These are phyloP conservation scores for Lacanobia wlatinum DNA, from an alignment of 2,888 invertebrate species.

Conservation along the genomic window DNA sequence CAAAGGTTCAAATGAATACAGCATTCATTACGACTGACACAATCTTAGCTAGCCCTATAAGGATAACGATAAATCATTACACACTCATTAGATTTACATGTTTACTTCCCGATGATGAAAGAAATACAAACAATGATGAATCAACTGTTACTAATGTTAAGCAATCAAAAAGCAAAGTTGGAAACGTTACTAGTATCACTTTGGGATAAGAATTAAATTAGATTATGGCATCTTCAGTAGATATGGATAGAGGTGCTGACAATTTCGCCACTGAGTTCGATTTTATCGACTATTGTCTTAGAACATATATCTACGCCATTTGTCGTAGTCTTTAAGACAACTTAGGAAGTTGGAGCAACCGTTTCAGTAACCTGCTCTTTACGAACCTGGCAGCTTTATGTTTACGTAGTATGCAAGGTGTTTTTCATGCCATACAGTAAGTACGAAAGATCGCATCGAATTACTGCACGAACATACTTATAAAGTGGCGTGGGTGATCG, in stretches of 20 bases:
- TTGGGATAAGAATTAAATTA: not conserved
- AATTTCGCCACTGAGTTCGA: not conserved
- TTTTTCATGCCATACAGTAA: conserved; percentile 28
- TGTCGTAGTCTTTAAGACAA: not conserved
- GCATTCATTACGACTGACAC: conserved; percentile 41
- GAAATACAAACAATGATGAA: conserved; percentile 27
- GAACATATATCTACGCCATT: not conserved
- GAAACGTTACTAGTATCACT: not conserved
- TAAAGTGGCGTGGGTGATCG: conserved; percentile 59
- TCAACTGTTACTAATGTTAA: conserved; percentile 6
- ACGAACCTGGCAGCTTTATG: not conserved
- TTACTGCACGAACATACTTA: conserved; percentile 51
- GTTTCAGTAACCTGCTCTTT: not conserved
- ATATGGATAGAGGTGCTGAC: not conserved
- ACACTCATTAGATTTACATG: conserved; percentile 35
- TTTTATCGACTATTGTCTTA: not conserved
- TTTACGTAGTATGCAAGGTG: conserved; percentile 25
- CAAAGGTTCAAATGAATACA: conserved; percentile 21
- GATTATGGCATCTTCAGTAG: not conserved
- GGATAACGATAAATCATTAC: conserved; percentile 39
- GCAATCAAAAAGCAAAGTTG: not conserved
- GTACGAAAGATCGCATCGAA: conserved; percentile 49
- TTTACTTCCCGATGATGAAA: conserved; percentile 37
- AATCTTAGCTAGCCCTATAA: conserved; percentile 31
- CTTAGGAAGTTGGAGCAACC: not conserved